phyloP scores from a whole-genome alignment of 2,797 vertebrate genomes.

The Novumbra hubbsi region DNA sequence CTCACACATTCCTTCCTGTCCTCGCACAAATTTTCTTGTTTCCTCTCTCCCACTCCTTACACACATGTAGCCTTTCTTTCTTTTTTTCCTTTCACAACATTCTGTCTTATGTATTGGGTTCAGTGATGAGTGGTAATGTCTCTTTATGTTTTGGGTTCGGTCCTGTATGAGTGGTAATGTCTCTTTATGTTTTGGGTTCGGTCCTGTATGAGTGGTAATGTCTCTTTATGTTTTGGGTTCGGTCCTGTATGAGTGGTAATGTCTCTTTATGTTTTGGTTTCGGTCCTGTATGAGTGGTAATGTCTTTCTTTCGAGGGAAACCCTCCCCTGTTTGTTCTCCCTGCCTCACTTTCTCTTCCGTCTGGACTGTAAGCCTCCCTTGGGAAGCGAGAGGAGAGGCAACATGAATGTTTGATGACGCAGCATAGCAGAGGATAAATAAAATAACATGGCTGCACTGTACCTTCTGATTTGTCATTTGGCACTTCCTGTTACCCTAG shows the following conservation, averaged over 20 bases:
- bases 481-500: conserved; percentile 41
- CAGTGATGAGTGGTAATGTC: not conserved
- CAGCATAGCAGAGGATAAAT: conserved; percentile 60
- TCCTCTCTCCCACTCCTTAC: not conserved
- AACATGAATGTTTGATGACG: conserved; percentile 71
- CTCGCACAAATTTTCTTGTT: not conserved
- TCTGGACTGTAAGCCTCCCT: conserved; percentile 56
- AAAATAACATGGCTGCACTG: conserved; percentile 64
- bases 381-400: conserved; percentile 61
- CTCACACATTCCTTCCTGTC: not conserved
- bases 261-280: not conserved
- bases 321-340: conserved; percentile 5
- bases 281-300: not conserved
- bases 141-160: not conserved
- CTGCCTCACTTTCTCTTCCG: conserved; percentile 63
- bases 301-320: no score
- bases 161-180: not conserved
- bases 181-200: conserved; percentile 5
- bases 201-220: not conserved
- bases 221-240: no score
- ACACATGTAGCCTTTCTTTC: conserved; percentile 3
- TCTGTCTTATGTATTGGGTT: not conserved
- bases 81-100: not conserved
- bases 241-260: not conserved
- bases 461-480: conserved; percentile 55